A percentile compares a stretch with the other conserved stretches of the same genome.
These are phyloP conservation scores for Pseudochirops corinnae DNA, from an alignment of 2,797 vertebrate genomes.

Conservation along the genomic window DNA sequence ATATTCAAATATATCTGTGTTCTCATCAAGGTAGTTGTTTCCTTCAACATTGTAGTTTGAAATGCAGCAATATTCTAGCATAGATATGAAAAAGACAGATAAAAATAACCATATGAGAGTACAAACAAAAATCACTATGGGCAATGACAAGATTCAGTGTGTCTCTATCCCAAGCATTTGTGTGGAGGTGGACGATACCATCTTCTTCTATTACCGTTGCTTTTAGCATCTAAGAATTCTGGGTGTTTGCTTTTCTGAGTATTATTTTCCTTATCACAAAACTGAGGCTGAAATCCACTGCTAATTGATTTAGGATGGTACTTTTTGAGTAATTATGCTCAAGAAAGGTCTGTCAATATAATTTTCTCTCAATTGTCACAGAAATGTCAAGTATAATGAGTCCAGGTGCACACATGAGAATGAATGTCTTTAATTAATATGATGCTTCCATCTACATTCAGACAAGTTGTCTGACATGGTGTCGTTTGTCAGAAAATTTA, in stretches of 20 bases:
- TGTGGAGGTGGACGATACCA: not conserved
- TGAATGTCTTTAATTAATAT: constrained; percentile 60
- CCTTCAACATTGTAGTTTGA: not conserved
- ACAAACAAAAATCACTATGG: not conserved
- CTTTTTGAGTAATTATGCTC: constrained; percentile 73
- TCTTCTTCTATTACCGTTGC: fast-evolving
- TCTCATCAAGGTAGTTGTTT: too few relatives aligned
- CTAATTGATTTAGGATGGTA: constrained; percentile 79
- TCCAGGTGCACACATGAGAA: constrained; percentile 52
- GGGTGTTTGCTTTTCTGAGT: constrained; percentile 61
- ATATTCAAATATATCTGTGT: not conserved
- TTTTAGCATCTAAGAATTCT: not conserved
- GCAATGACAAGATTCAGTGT: not conserved
- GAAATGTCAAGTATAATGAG: constrained; percentile 53
- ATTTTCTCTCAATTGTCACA: constrained; percentile 73
- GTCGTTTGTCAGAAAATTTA: not conserved
- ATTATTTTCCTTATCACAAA: constrained; percentile 67
- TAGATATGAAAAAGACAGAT: not conserved
- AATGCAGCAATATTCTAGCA: not conserved
- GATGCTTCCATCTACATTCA: not conserved
- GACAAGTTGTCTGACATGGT: not conserved
- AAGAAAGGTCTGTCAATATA: constrained; percentile 72
- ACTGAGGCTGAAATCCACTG: constrained; percentile 68
- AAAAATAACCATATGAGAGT: not conserved
- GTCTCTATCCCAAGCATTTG: not conserved